A percentile compares a stretch with the other conserved stretches of the same genome.
Conservation (phyloP, 2,113 vertebrate species). For the Sinocyclocheilus maitianheensis region DNA sequence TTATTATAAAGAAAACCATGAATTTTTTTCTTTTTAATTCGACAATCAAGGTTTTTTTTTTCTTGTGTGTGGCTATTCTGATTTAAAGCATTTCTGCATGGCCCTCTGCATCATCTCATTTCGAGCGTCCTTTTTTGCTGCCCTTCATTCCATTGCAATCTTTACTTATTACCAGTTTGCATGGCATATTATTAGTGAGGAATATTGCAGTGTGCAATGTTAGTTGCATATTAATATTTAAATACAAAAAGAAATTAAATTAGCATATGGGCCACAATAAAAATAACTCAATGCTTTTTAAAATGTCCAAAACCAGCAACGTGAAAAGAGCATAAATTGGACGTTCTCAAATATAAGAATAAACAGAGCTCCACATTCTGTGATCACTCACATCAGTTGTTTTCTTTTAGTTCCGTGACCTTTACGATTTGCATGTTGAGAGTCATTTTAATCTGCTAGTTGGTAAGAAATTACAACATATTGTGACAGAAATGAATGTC, state of each 20-base stretch:
- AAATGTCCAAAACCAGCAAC: conserved; percentile 56
- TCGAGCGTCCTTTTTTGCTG: conserved; percentile 5
- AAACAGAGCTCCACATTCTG: conserved; percentile 69
- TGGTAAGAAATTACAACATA: neutral
- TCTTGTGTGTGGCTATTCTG: neutral
- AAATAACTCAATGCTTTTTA: neutral
- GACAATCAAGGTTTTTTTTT: no score
- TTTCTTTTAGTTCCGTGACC: neutral
- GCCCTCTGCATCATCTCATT: conserved; percentile 26
- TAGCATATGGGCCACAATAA: neutral
- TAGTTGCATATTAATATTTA: neutral
- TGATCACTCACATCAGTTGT: conserved; percentile 21
- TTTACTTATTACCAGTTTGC: conserved; percentile 3
- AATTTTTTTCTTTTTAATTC: neutral
- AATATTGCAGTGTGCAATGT: neutral
- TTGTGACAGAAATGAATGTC: neutral
- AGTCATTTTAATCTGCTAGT: neutral
- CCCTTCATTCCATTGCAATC: conserved; percentile 1
- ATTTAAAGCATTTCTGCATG: conserved; percentile 40
- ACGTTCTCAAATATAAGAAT: conserved; percentile 47
- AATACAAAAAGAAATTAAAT: neutral
- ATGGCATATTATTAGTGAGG: conserved; percentile 8
- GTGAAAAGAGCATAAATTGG: neutral
- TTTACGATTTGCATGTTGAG: neutral
- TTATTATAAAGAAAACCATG: neutral